phyloP scores from a whole-genome alignment of 2,113 vertebrate species.

The Gila orcuttii region DNA sequence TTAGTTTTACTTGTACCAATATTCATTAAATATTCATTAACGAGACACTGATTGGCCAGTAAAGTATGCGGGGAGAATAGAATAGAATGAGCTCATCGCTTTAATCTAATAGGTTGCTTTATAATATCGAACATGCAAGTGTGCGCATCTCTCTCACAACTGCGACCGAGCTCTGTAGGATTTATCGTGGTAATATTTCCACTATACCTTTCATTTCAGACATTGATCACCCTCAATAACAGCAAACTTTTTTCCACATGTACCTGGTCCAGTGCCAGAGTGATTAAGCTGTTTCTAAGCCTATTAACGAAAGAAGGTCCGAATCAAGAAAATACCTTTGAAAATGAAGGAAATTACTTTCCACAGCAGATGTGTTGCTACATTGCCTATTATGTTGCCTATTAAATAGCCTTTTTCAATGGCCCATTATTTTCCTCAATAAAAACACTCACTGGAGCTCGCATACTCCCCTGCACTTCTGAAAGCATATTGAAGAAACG shows the following conservation, averaged over 20 bases:
- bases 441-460: slow-evolving; percentile 74
- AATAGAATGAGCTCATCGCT: slow-evolving; percentile 50
- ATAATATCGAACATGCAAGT: slow-evolving; percentile 8
- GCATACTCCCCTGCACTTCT: slow-evolving; percentile 72
- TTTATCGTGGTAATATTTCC: slow-evolving; percentile 32
- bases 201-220: neutral
- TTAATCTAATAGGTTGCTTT: neutral
- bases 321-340: slow-evolving; percentile 69
- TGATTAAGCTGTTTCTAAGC: slow-evolving; percentile 60
- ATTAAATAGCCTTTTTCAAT: slow-evolving; percentile 81
- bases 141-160: neutral
- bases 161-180: slow-evolving; percentile 7
- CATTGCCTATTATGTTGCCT: slow-evolving; percentile 80
- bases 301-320: slow-evolving; percentile 72
- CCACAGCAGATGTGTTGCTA: slow-evolving; percentile 80
- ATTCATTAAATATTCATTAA: slow-evolving; percentile 78
- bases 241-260: slow-evolving; percentile 2
- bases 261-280: slow-evolving; percentile 50
- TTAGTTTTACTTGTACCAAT: slow-evolving; percentile 28
- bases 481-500: slow-evolving; percentile 75
- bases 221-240: slow-evolving; percentile 36
- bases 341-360: slow-evolving; percentile 75
- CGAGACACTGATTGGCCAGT: slow-evolving; percentile 69
- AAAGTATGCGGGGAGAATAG: neutral
- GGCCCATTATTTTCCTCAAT: slow-evolving; percentile 82